Conservation (phyloP, 2,888 invertebrate species). For the Cacoxenus indagator region DNA sequence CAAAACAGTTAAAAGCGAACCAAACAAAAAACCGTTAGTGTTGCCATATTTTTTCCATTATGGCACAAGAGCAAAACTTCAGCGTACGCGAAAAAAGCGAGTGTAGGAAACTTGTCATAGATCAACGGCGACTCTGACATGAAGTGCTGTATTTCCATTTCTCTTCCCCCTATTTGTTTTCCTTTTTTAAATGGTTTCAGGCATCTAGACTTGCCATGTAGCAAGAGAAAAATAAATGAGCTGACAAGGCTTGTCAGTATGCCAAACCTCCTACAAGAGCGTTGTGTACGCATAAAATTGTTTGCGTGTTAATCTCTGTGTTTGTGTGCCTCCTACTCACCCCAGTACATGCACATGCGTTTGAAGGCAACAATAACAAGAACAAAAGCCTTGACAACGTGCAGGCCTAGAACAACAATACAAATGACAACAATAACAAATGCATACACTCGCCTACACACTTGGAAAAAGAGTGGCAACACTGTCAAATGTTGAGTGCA, state of each 20-base stretch:
- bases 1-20: background rate
- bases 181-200: background rate
- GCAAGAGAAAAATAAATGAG: background rate
- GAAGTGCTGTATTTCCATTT: background rate
- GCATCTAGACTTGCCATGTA: background rate
- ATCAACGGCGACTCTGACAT: background rate
- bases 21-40: background rate
- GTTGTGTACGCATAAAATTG: background rate
- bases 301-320: slow-evolving; percentile 10
- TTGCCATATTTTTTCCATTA: slow-evolving; percentile 4
- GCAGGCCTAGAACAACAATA: background rate
- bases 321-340: slow-evolving; percentile 24
- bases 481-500: background rate
- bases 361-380: background rate
- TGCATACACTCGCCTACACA: background rate
- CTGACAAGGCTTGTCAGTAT: slow-evolving; percentile 1
- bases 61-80: background rate
- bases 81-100: background rate
- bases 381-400: background rate
- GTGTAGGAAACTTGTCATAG: slow-evolving; percentile 1
- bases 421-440: background rate
- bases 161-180: background rate
- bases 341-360: background rate
- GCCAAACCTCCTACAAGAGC: slow-evolving; percentile 10
- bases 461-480: background rate